These are phyloP conservation scores for Pinctada fucata DNA, from an alignment of 2,888 invertebrate genomes.

Conservation along the genomic window DNA sequence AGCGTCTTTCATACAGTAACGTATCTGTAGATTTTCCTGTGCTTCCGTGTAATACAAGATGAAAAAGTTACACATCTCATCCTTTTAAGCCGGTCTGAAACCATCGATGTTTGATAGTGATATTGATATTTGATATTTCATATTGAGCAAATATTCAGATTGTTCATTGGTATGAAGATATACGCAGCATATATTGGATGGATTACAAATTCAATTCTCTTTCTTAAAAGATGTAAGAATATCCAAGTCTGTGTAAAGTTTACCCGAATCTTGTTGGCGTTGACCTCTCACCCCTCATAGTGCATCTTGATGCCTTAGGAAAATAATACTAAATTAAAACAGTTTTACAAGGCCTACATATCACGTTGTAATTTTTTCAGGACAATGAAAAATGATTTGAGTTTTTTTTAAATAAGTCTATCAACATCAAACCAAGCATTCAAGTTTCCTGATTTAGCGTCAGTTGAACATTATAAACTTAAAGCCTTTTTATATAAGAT, in stretches of 20 bases:
- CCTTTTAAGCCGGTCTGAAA: slow-evolving; percentile 61
- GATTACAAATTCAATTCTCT: neutral
- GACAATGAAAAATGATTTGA: no score
- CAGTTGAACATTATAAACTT: no score
- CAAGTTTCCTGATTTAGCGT: no score
- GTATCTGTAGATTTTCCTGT: slow-evolving; percentile 52
- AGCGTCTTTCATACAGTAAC: slow-evolving; percentile 61
- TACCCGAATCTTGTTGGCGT: slow-evolving; percentile 60
- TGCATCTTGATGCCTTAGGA: slow-evolving; percentile 64
- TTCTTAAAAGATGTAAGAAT: no score
- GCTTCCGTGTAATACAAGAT: slow-evolving; percentile 68
- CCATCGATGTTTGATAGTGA: neutral
- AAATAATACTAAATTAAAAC: neutral
- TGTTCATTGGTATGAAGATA: neutral
- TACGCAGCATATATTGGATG: neutral
- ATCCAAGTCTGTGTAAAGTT: neutral
- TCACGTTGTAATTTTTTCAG: neutral
- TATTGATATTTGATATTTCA: no score
- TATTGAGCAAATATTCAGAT: neutral
- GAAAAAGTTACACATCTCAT: slow-evolving; percentile 75
- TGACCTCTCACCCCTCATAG: slow-evolving; percentile 63
- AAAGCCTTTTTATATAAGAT: no score
- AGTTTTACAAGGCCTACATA: neutral
- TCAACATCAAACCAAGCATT: no score
- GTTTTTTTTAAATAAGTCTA: no score